Evolutionary conservation across 2,113 vertebrate species (phyloP).

Genomic region (Alaudala cheleensis): DNA sequence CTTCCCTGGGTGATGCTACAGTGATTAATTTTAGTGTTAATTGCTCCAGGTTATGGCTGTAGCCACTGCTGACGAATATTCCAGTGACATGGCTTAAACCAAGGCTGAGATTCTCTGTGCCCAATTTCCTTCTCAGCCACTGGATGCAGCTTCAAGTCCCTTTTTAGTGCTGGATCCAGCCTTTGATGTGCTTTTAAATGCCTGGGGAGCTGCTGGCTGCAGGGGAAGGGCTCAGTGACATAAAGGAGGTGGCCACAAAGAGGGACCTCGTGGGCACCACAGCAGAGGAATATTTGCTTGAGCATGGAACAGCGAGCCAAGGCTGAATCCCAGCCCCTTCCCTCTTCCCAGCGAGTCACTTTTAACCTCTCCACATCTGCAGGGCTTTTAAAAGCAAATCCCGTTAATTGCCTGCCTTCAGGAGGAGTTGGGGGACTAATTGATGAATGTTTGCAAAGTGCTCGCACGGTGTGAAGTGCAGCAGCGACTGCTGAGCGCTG

Average conservation of each 20-base stretch:
- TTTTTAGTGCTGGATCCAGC: not conserved
- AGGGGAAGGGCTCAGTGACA: not conserved
- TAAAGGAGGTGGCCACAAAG: not conserved
- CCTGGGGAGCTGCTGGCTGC: not conserved
- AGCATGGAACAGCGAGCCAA: not conserved
- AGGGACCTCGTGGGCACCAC: not conserved
- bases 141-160: not conserved
- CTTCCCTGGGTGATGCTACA: not conserved
- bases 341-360: not conserved
- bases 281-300: not conserved
- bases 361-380: not conserved
- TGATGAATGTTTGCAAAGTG: slow-evolving; percentile 19
- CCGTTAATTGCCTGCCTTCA: slow-evolving; percentile 1
- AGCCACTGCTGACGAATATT: not conserved
- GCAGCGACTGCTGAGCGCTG: not conserved
- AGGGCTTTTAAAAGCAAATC: not conserved
- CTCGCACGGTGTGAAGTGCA: not conserved
- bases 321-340: not conserved
- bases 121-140: not conserved
- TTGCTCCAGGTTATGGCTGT: not conserved
- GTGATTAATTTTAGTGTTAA: not conserved
- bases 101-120: not conserved
- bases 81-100: not conserved
- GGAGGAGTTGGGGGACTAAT: not conserved
- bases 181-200: not conserved